Base-by-base conservation (phyloP, 2,888 invertebrate species). In the Scaptomyza cyrtandrae region DNA sequence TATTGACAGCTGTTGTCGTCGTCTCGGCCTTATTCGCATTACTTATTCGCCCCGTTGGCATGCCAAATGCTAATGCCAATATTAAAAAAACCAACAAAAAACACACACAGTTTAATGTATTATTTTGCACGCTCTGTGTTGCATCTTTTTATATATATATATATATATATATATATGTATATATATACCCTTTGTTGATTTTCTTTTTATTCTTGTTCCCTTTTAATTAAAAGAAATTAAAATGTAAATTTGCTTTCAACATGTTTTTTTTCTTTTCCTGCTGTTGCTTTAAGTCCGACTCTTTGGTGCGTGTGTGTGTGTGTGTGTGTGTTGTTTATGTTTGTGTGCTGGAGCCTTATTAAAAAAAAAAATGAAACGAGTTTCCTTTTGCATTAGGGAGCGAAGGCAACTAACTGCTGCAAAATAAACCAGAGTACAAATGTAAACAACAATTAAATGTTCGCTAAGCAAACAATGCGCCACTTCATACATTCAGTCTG, bases 381-480 rank as follows among this genome's bases (percentile, higher is more conserved):
- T 39, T 33, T 43, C 5, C 33, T 37, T 37, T 16, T 54, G 43
- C 54, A 54, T 54, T 63, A 41, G 63, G 31, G 16, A 44, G 35
- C 14, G 35, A 7, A 24, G 10, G 2, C 60, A 61, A 58, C 57
- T 57, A 59, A 64, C 52, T 75, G 67, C 69, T 71, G 46, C 56
- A 65, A 75, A 79, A 83, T 77, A 83, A 86, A 81, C 77, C 83
- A 86, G 74, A 79, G 75, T 71, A 75, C 84, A 81, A 86, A 88
- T 86, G 81, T 84, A 86, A 86, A 86, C 84, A 86, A 81, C 88
- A 86, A 88, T 86, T 86, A 81, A 88, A 86, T 80, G 88, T 87
- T 83, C 86, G 56, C 88, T 76, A 82, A 83, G 75, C 79, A 81
- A 83, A 87, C 75, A 79, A 58, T 54, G 37, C 16, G 31, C 43